Percentiles rank a stretch among this genome's conserved stretches.
These are phyloP conservation scores for Patella caerulea DNA, from an alignment of 2,888 invertebrate genomes.

Conservation along the genomic window DNA sequence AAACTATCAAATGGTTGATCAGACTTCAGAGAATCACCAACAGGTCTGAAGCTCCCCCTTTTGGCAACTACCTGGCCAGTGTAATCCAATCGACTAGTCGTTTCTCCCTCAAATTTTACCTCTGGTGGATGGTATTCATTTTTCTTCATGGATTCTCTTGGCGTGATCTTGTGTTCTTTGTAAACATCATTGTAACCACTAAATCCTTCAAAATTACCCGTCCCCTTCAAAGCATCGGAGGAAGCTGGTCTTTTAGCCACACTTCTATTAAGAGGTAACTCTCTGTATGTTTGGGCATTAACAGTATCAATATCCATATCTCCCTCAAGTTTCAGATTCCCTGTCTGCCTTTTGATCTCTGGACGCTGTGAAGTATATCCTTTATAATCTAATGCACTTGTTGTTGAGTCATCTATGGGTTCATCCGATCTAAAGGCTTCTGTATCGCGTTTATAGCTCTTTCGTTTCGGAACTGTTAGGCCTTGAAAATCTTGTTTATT, in stretches of 20 bases:
- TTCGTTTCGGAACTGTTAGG: background rate
- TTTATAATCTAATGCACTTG: slow-evolving; percentile 60
- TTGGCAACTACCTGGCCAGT: slow-evolving; percentile 29
- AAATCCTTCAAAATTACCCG: slow-evolving; percentile 1
- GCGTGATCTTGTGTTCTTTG: slow-evolving; percentile 49
- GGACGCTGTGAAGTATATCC: slow-evolving; percentile 32
- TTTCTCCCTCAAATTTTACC: slow-evolving; percentile 54
- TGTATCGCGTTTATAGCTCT: slow-evolving; percentile 49
- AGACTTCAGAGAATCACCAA: slow-evolving; percentile 44
- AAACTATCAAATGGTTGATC: slow-evolving; percentile 56
- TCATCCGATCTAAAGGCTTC: slow-evolving; percentile 42
- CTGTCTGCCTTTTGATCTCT: background rate
- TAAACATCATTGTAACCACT: background rate
- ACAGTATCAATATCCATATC: slow-evolving; percentile 19
- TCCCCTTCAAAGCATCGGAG: background rate
- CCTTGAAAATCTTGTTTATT: slow-evolving; percentile 18
- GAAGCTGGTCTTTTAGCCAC: background rate
- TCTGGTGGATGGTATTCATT: slow-evolving; percentile 46
- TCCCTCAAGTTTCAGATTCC: slow-evolving; percentile 6
- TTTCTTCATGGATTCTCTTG: slow-evolving; percentile 40
- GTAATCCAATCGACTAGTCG: slow-evolving; percentile 54
- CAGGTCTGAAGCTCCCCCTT: slow-evolving; percentile 51
- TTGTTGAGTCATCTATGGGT: slow-evolving; percentile 65
- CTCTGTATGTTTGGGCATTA: slow-evolving; percentile 52
- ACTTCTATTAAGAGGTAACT: background rate